Evolutionary conservation across 2,113 vertebrate genomes (phyloP).

Genomic region (Protomyctophum bolini): DNA sequence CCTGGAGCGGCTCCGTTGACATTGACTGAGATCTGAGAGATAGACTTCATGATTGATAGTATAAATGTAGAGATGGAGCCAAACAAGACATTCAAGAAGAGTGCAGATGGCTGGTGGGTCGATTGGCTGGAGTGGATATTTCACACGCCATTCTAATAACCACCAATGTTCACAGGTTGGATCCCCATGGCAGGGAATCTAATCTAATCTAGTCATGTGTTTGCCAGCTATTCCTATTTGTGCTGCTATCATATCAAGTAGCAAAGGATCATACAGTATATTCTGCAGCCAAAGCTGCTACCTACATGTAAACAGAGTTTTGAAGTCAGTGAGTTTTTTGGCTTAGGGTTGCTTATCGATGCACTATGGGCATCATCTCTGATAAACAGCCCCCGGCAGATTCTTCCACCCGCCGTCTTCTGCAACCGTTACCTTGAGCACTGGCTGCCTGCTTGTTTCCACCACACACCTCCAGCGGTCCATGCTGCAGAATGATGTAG

Average conservation of each 20-base stretch:
- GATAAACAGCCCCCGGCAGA: slow-evolving; percentile 32
- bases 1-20: not conserved
- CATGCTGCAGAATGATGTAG: not conserved
- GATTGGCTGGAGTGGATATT: too few relatives aligned
- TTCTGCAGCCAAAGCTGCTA: slow-evolving; percentile 49
- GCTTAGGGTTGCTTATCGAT: slow-evolving; percentile 1
- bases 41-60: too few relatives aligned
- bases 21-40: not conserved
- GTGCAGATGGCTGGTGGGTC: too few relatives aligned
- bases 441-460: slow-evolving; percentile 29
- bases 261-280: slow-evolving; percentile 38
- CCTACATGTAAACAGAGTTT: slow-evolving; percentile 19
- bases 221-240: not conserved
- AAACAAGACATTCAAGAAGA: too few relatives aligned
- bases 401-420: too few relatives aligned
- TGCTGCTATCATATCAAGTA: slow-evolving; percentile 48
- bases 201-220: too few relatives aligned
- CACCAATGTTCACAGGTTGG: too few relatives aligned
- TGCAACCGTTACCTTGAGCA: not conserved
- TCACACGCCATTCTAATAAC: too few relatives aligned
- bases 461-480: slow-evolving; percentile 18
- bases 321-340: slow-evolving; percentile 35
- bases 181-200: not conserved
- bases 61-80: too few relatives aligned
- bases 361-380: slow-evolving; percentile 21